Conservation (phyloP, 2,113 vertebrate genomes). For the Cygnus buccinator region DNA sequence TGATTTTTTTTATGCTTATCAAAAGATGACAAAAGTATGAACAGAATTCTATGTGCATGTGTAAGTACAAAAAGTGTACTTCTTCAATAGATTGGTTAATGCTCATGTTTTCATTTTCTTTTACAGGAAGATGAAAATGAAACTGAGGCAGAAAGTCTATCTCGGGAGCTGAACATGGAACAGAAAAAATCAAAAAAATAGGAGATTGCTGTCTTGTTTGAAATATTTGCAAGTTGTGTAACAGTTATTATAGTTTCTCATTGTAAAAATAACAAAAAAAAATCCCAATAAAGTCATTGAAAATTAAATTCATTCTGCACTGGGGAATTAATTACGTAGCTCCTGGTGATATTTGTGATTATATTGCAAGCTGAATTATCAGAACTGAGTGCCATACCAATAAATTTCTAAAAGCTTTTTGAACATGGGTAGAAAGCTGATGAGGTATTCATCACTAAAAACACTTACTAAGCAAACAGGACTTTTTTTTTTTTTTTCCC, state of each 20-base stretch:
- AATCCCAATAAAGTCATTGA: conserved; percentile 80
- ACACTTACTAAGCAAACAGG: conserved; percentile 53
- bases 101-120: conserved; percentile 72
- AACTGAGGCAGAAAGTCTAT: conserved; percentile 79
- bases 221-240: conserved; percentile 69
- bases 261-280: conserved; percentile 76
- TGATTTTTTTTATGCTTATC: neutral
- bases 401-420: conserved; percentile 47
- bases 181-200: conserved; percentile 79
- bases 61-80: neutral
- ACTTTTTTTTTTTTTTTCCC: neutral
- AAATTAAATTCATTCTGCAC: conserved; percentile 70
- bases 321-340: conserved; percentile 69
- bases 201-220: conserved; percentile 62
- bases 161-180: conserved; percentile 77
- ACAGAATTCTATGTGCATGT: neutral
- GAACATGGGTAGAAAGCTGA: neutral
- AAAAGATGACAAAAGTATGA: neutral
- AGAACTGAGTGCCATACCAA: neutral
- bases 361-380: conserved; percentile 47
- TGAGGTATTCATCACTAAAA: conserved; percentile 27
- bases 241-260: conserved; percentile 74
- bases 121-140: conserved; percentile 81
- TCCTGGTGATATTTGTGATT: conserved; percentile 61
- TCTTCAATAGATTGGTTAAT: conserved; percentile 52